phyloP scores from a whole-genome alignment of 1,140 invertebrate genomes.

The Phenacoccus solenopsis region DNA sequence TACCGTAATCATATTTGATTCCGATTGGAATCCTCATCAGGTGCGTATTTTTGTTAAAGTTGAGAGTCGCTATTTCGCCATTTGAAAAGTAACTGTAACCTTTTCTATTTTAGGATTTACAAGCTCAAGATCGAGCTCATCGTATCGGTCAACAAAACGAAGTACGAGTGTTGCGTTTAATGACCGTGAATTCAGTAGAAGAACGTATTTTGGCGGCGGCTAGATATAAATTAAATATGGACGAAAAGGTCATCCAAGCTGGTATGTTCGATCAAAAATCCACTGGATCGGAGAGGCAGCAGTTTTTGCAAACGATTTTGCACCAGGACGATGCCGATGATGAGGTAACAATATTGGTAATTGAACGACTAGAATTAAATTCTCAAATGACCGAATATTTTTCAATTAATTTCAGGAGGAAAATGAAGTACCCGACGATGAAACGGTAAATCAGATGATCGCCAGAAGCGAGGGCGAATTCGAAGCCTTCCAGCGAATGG shows the following conservation, averaged over 20 bases:
- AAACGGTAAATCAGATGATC: conserved; percentile 98
- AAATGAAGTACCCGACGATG: conserved; percentile 97
- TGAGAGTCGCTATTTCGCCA: not conserved
- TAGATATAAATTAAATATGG: conserved; percentile 90
- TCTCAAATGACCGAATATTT: too few species aligned
- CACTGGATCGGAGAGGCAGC: conserved; percentile 84
- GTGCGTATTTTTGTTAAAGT: conserved; percentile 33
- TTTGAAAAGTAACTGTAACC: too few species aligned
- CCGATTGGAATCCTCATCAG: conserved; percentile 99
- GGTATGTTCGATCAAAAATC: conserved; percentile 99
- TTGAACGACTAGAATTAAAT: too few species aligned
- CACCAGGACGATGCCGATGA: conserved; percentile 87
- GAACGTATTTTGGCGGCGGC: conserved; percentile 93
- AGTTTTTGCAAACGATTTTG: conserved; percentile 87
- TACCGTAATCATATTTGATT: conserved; percentile 98
- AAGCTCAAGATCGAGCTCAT: conserved; percentile 98
- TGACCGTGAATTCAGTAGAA: conserved; percentile 98
- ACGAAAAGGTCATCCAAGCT: conserved; percentile 98
- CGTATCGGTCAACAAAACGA: conserved; percentile 98
- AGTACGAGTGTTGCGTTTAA: conserved; percentile 87
- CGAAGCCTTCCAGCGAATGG: conserved; percentile 86
- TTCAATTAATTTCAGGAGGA: conserved; percentile 56
- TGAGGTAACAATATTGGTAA: conserved; percentile 44
- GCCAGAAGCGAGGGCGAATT: conserved; percentile 89
- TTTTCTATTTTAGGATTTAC: conserved; percentile 59